A percentile compares a stretch with the other conserved stretches of the same genome.
phyloP scores from a whole-genome alignment of 2,888 invertebrate species.

The Meta bourneti region DNA sequence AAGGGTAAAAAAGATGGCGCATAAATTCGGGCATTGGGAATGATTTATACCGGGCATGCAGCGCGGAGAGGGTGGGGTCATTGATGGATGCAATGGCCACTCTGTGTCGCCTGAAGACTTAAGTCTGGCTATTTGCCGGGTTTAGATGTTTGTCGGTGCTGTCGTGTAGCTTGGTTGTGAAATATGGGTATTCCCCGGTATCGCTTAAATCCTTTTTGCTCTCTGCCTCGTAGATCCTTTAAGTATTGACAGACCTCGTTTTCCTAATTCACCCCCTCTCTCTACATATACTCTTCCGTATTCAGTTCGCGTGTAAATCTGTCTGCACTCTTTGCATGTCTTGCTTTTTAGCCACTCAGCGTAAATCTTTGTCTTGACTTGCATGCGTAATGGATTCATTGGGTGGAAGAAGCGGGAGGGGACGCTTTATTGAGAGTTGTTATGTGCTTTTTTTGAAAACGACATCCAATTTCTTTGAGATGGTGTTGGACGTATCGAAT shows the following conservation, averaged over 20 bases:
- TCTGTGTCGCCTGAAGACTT: slow-evolving; percentile 70
- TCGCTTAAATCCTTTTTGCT: slow-evolving; percentile 45
- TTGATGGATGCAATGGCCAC: slow-evolving; percentile 71
- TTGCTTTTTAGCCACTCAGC: background rate
- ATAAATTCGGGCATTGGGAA: slow-evolving; percentile 63
- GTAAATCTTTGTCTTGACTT: background rate
- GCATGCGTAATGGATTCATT: too few relatives aligned
- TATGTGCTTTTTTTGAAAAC: too few relatives aligned
- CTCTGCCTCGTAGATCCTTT: background rate
- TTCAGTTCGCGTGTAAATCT: slow-evolving; percentile 2
- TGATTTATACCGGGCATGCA: slow-evolving; percentile 52
- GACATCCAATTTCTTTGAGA: too few relatives aligned
- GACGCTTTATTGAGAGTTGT: too few relatives aligned
- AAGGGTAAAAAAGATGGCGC: slow-evolving; percentile 23
- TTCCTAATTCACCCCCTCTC: background rate
- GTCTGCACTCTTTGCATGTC: background rate
- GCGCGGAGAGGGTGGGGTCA: slow-evolving; percentile 16
- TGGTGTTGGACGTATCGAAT: too few relatives aligned
- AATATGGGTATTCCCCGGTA: slow-evolving; percentile 32
- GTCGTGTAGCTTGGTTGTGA: slow-evolving; percentile 36
- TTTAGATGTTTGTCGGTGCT: slow-evolving; percentile 61
- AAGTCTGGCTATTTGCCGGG: slow-evolving; percentile 64
- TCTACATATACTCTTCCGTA: background rate
- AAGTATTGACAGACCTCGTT: background rate
- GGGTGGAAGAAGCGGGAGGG: too few relatives aligned